Percentiles rank a stretch among this genome's conserved stretches.
These are phyloP conservation scores for Pycnonotus jocosus DNA, from an alignment of 2,113 vertebrate species.

Conservation along the genomic window DNA sequence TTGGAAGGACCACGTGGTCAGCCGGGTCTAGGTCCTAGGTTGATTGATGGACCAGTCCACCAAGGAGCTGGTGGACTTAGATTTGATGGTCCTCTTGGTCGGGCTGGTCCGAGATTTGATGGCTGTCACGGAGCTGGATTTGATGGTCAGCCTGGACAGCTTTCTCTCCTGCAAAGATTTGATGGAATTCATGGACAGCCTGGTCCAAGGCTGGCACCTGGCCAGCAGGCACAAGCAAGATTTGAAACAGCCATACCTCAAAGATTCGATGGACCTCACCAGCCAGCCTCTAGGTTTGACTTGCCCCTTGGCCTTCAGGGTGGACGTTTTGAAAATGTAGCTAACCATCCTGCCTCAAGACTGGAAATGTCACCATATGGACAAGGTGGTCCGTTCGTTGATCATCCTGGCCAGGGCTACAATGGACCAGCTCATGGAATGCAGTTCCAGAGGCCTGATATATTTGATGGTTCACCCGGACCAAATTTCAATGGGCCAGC, in stretches of 20 bases:
- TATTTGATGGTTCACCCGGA: constrained; percentile 76
- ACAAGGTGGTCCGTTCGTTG: constrained; percentile 77
- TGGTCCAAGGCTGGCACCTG: constrained; percentile 73
- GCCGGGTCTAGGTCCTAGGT: constrained; percentile 74
- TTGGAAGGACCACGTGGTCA: constrained; percentile 79
- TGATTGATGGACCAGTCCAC: constrained; percentile 75
- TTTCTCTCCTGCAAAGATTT: constrained; percentile 76
- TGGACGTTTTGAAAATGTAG: constrained; percentile 73
- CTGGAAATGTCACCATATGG: constrained; percentile 73
- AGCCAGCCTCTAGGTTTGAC: constrained; percentile 75
- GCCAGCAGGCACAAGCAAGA: constrained; percentile 74
- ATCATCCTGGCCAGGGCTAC: constrained; percentile 78
- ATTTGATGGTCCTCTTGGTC: constrained; percentile 80
- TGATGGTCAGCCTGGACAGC: constrained; percentile 76
- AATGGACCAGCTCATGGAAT: constrained; percentile 74
- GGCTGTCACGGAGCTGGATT: constrained; percentile 74
- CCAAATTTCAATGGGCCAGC: constrained; percentile 82
- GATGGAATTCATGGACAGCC: constrained; percentile 80
- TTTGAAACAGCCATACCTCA: constrained; percentile 78
- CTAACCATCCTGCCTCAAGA: constrained; percentile 73
- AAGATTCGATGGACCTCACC: constrained; percentile 79
- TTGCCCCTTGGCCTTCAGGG: constrained; percentile 75
- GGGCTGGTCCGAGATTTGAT: constrained; percentile 76
- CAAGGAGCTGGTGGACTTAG: constrained; percentile 76
- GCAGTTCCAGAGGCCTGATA: constrained; percentile 76